These are phyloP conservation scores for Rotaria sp. DNA, from an alignment of 2,888 invertebrate species.

Conservation along the genomic window DNA sequence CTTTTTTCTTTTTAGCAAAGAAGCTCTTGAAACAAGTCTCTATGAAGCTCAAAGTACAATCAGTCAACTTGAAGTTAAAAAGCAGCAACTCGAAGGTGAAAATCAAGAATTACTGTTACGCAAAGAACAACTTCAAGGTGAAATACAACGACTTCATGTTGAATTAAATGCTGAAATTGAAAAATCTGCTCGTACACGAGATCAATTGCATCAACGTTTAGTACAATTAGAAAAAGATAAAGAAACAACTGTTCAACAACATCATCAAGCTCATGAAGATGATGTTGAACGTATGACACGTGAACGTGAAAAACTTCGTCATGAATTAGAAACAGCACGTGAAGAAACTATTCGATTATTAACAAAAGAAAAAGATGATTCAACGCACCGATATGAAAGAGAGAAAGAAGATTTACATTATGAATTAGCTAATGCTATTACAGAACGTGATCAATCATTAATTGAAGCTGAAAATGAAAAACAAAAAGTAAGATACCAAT, in stretches of 20 bases:
- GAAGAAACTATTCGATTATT: slow-evolving; percentile 49
- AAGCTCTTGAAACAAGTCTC: slow-evolving; percentile 53
- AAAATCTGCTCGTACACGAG: slow-evolving; percentile 53
- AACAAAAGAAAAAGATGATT: slow-evolving; percentile 63
- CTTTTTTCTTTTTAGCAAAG: neutral
- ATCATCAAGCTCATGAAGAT: slow-evolving; percentile 55
- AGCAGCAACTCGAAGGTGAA: slow-evolving; percentile 56
- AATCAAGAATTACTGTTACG: slow-evolving; percentile 56
- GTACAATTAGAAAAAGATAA: neutral
- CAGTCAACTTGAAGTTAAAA: slow-evolving; percentile 51
- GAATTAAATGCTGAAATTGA: slow-evolving; percentile 53
- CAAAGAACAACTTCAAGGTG: slow-evolving; percentile 55
- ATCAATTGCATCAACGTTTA: slow-evolving; percentile 65
- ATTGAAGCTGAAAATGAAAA: slow-evolving; percentile 86
- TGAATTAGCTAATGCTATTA: slow-evolving; percentile 72
- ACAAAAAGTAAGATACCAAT: slow-evolving; percentile 64
- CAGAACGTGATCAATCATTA: slow-evolving; percentile 83
- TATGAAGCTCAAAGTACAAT: slow-evolving; percentile 53
- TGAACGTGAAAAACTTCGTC: slow-evolving; percentile 52
- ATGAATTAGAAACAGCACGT: slow-evolving; percentile 50
- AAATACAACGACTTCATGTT: slow-evolving; percentile 51
- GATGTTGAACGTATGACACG: slow-evolving; percentile 52
- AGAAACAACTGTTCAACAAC: slow-evolving; percentile 44
- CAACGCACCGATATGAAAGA: slow-evolving; percentile 68
- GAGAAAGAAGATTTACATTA: slow-evolving; percentile 71